phyloP scores from a whole-genome alignment of 2,888 invertebrate genomes.

The Scaptomyza reducta region DNA sequence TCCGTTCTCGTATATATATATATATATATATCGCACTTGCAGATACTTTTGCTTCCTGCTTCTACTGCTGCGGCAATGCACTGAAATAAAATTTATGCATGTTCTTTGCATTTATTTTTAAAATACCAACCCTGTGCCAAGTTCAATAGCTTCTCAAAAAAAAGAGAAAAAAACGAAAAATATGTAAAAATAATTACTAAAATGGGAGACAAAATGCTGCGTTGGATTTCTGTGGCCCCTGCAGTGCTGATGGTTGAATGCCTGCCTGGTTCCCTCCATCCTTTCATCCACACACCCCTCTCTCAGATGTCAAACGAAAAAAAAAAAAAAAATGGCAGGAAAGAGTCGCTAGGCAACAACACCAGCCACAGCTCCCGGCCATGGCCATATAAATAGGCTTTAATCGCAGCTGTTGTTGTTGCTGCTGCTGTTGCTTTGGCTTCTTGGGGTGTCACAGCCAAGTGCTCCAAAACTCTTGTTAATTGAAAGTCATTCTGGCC shows the following conservation, averaged over 20 bases:
- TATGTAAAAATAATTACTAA: slow-evolving; percentile 66
- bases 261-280: slow-evolving; percentile 2
- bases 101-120: slow-evolving; percentile 59
- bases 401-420: slow-evolving; percentile 36
- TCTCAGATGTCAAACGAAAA: slow-evolving; percentile 4
- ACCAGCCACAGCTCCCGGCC: slow-evolving; percentile 12
- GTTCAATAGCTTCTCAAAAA: slow-evolving; percentile 73
- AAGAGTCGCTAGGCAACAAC: slow-evolving; percentile 13
- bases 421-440: background rate
- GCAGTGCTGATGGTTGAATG: slow-evolving; percentile 43
- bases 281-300: background rate
- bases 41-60: slow-evolving; percentile 57
- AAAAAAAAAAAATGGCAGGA: slow-evolving; percentile 32
- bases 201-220: slow-evolving; percentile 63
- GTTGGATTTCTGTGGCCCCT: slow-evolving; percentile 58
- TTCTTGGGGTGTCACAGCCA: slow-evolving; percentile 49
- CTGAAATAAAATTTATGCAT: slow-evolving; percentile 49
- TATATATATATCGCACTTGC: slow-evolving; percentile 17
- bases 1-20: background rate
- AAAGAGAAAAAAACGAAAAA: slow-evolving; percentile 18
- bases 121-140: slow-evolving; percentile 73
- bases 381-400: slow-evolving; percentile 62
- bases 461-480: slow-evolving; percentile 66
- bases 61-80: slow-evolving; percentile 21
- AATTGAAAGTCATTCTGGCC: slow-evolving; percentile 66